Base-by-base conservation (phyloP, 2,113 vertebrate species). In the Bagarius yarrelli region DNA sequence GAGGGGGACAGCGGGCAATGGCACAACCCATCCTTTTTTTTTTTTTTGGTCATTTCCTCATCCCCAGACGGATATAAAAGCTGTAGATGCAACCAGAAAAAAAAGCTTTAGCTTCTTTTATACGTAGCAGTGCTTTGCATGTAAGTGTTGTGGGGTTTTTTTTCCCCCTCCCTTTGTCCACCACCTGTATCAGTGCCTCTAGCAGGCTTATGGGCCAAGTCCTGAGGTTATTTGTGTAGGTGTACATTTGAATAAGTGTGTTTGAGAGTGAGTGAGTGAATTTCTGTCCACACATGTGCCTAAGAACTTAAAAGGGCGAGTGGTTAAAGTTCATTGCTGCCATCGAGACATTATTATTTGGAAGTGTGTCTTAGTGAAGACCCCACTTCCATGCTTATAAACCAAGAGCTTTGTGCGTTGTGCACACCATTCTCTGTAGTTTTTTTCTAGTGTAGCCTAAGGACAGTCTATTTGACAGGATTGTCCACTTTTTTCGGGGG, bases 211-310 rank as follows among this genome's bases (percentile, higher is more conserved):
- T 79, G 82, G 73, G 50, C 79, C 81, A 83, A 85, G 79, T 87
- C 83, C 86, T 87, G 89, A 88, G 89, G 83, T 66, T 87, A 75
- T 73, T 76, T 78, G 82, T 83, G 85, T 85, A 86, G 77, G 89
- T 75, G 79, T 88, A 79, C 55, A 27, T 74, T 16, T 70, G 72
- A 73, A 14, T 59, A 60, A 23, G 69, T 34, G 76, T 61, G 36
- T 82, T 72, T 81, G 70, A 71, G 73, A 67, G 81, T 83, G 16
- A 36, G 55, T 67, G 40, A 18, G 9, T 27, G 88, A 86, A 73
- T 89, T 90, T 91, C 86, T 90, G 89, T 91, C 91, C 91, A 91
- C 93, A 93, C 93, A 93, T 91, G 90, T 93, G 93, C 91, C 92
- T 93, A 92, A 90, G 91, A 93, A 90, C 91, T 91, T 88, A 87